Conservation (phyloP, 2,797 vertebrate genomes). For the Gallinago stenura region DNA sequence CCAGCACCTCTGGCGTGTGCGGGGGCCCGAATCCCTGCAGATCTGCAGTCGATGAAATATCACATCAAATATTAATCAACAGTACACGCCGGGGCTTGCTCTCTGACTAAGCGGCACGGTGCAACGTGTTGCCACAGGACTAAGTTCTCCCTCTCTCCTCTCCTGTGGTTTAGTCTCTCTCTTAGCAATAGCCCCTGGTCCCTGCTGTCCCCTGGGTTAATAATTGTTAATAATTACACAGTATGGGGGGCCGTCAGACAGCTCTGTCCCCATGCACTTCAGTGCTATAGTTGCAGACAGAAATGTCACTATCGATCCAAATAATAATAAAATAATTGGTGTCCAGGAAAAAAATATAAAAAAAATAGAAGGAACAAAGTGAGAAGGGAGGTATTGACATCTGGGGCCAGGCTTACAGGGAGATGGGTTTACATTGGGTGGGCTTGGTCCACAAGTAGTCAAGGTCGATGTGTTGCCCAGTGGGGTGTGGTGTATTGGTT, state of each 20-base stretch:
- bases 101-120: neutral
- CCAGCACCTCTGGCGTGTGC: rapidly evolving
- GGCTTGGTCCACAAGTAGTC: neutral
- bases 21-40: neutral
- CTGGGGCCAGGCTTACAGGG: neutral
- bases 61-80: neutral
- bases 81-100: neutral
- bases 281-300: rapidly evolving
- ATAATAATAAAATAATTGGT: neutral
- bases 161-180: neutral
- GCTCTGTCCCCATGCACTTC: neutral
- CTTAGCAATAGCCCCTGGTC: neutral
- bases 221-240: neutral
- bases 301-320: neutral
- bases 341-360: neutral
- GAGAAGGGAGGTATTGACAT: neutral
- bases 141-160: neutral
- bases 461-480: neutral
- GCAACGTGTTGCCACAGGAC: neutral
- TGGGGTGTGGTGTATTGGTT: neutral
- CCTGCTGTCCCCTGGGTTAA: neutral
- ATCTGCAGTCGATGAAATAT: neutral
- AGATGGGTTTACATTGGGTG: neutral
- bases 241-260: neutral
- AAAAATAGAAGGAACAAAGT: neutral